These are phyloP conservation scores for Archips crataeganus DNA, from an alignment of 2,888 invertebrate species.

Conservation along the genomic window DNA sequence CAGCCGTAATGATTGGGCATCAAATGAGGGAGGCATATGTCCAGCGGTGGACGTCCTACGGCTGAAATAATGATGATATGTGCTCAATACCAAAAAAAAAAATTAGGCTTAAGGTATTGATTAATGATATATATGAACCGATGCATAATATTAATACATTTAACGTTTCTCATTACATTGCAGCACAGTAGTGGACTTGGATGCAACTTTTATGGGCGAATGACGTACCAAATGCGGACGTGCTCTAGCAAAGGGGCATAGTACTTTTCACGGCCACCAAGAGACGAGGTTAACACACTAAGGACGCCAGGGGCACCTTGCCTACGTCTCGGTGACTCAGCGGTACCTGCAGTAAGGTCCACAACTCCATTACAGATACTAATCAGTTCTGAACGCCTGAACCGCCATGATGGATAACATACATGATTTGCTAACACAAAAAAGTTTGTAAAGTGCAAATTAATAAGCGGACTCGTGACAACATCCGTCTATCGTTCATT, in stretches of 20 bases:
- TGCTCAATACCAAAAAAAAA: no score
- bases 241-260: conserved; percentile 50
- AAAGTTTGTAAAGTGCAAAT: conserved; percentile 18
- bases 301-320: conserved; percentile 47
- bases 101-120: no score
- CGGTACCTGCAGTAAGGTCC: conserved; percentile 57
- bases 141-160: background rate
- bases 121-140: no score
- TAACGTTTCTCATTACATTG: background rate
- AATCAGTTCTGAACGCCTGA: conserved; percentile 48
- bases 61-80: no score
- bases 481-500: conserved; percentile 32
- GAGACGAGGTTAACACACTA: conserved; percentile 58
- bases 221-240: conserved; percentile 1
- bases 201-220: conserved; percentile 47
- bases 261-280: conserved; percentile 64
- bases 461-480: conserved; percentile 20
- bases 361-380: conserved; percentile 52
- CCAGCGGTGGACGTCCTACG: no score
- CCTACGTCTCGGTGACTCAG: conserved; percentile 46
- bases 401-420: conserved; percentile 40
- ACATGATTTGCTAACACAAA: conserved; percentile 25
- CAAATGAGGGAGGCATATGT: no score
- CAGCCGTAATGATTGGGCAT: no score
- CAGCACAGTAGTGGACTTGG: background rate